Evolutionary conservation across 2,797 vertebrate genomes (phyloP), one percentile per base, ranked within the genome.

Genomic region (Lutjanus campechanus): DNA sequence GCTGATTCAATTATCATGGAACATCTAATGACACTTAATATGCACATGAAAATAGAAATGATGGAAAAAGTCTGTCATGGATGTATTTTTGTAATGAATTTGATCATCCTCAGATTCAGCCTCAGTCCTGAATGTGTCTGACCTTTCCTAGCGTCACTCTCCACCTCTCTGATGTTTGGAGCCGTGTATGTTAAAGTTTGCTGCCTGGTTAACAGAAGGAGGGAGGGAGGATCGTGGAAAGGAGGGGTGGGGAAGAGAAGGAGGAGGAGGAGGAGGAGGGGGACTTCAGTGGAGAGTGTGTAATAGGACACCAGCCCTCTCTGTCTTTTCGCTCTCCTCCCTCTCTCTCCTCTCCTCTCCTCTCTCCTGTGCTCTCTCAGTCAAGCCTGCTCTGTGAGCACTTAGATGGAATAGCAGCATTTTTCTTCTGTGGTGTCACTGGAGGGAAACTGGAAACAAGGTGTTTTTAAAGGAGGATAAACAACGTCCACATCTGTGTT

Each of bases 291-390:
- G 85, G 81, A 86, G 90, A 93, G 93, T 89, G 85, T 94, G 96
- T 95, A 96, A 96, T 90, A 93, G 93, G 95, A 96, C 94, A 95
- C 96, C 93, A 90, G 87, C 89, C 89, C 90, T 92, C 92, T 89
- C 92, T 93, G 83, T 92, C 88, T 92, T 80, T 89, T 91, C 79
- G 56, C 85, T 75, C 91, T 89, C 86, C 83, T 86, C 88, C 85
- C 82, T 86, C 89, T 87, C 80, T 82, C 79, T 80, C 79, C 79
- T 88, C 79, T 80, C 79, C 79, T 88, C 80, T 77, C 83, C 69
- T 76, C 89, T 82, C 83, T 86, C 85, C 79, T 65, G 50, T 81
- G 69, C 77, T 89, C 82, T 88, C 86, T 90, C 90, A 90, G 91
- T 92, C 89, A 76, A 85, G 90, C 73, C 90, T 76, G 88, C 92